Percentiles rank a stretch among this genome's conserved stretches.
phyloP scores from a whole-genome alignment of 92 coral and sea anemone species.

The Paragorgia papillata region DNA sequence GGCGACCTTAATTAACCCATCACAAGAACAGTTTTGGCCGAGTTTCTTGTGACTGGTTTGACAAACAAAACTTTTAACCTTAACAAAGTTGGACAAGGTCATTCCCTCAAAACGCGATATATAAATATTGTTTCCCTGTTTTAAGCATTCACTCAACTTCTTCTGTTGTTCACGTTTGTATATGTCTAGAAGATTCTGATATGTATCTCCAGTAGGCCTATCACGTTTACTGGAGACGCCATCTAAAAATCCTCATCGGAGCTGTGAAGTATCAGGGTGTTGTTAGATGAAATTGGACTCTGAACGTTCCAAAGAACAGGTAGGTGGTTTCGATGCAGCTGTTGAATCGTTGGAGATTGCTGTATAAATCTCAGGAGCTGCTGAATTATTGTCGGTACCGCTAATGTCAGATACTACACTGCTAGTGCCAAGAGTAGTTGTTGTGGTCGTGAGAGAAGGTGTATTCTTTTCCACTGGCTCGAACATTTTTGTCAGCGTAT shows the following conservation, averaged over 20 bases:
- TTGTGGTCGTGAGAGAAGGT: not conserved
- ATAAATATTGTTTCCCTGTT: slow-evolving; percentile 25
- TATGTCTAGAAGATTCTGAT: slow-evolving; percentile 8
- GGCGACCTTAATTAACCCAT: slow-evolving; percentile 56
- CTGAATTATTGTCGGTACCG: not conserved
- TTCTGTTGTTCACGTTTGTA: slow-evolving; percentile 39
- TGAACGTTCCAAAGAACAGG: not conserved
- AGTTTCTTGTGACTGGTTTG: slow-evolving; percentile 10
- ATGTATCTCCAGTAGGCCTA: not conserved
- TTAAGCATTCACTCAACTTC: slow-evolving; percentile 31
- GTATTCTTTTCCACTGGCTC: too few relatives aligned
- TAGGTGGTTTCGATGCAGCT: not conserved
- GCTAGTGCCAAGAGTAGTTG: slow-evolving; percentile 13
- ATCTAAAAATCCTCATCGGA: slow-evolving; percentile 16
- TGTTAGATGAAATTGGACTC: not conserved
- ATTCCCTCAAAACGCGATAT: slow-evolving; percentile 55
- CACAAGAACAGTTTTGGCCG: slow-evolving; percentile 40
- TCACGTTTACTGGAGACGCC: slow-evolving; percentile 6
- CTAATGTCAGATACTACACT: not conserved
- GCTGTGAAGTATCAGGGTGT: slow-evolving; percentile 6
- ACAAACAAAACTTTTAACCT: slow-evolving; percentile 35
- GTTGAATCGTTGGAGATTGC: not conserved
- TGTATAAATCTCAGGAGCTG: not conserved
- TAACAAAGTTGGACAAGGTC: slow-evolving; percentile 43
- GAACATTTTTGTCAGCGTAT: not conserved